Base-by-base conservation (phyloP, 2,797 vertebrate genomes). In the Schizothorax lantsangensis region DNA sequence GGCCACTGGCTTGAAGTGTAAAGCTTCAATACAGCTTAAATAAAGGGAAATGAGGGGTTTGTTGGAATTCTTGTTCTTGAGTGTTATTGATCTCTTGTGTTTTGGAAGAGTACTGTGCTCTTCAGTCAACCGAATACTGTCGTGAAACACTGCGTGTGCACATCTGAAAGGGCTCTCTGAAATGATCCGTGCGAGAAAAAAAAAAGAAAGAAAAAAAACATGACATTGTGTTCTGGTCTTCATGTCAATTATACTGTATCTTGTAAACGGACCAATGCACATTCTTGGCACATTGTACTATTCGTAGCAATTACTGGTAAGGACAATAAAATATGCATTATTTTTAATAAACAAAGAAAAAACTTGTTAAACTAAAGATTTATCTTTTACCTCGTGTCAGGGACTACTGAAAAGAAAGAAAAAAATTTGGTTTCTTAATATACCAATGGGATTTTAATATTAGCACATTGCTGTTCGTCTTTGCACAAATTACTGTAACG, bases 381-480 rank as follows among this genome's bases (percentile, higher is more conserved):
- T 94, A 94, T 94, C 95, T 95, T 95, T 96, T 96, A 96, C 95
- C 95, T 96, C 95, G 96, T 92, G 93, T 95, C 95, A 95, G 95
- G 95, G 93, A 95, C 93, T 95, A 94, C 95, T 95, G 94, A 94
- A 90, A 92, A 90, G 90, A 90, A 86, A 90, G 90, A 86, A 90
- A 91, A 93, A 92, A 88, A 95, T 94, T 93, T 94, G 94, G 92
- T 95, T 95, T 81, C 85, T 89, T 92, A 94, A 91, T 94, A 90
- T 93, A 95, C 95, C 94, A 95, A 95, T 94, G 94, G 91, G 93
- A 94, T 95, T 95, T 95, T 91, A 95, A 94, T 95, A 95, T 96
- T 95, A 96, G 95, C 95, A 96, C 95, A 95, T 94, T 95, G 95
- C 94, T 95, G 94, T 96, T 95, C 94, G 95, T 96, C 95, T 95